Base-by-base conservation (phyloP, 2,888 invertebrate species). In the Pheosia gnoma region DNA sequence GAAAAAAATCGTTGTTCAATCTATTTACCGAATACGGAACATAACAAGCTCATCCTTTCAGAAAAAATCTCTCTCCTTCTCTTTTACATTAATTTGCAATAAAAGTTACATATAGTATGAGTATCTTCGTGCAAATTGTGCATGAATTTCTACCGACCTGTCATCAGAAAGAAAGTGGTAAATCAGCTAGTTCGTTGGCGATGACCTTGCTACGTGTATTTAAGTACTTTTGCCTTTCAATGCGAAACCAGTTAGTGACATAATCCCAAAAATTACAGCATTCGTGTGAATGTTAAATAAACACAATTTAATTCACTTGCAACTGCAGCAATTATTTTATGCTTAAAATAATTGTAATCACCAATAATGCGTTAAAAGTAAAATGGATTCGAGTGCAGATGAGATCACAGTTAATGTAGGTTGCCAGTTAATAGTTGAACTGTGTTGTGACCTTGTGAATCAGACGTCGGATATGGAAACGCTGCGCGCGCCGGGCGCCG, bases 371-470 rank as follows among this genome's bases (percentile, higher is more conserved):
- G 68, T 67, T 68, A 73, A 76, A 71, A 75, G 71, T 70, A 68
- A 72, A 77, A 75, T 71, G 64, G 66, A 75, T 78, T 78, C 70
- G 76, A 79, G 39, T 41, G 68, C 71, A 71, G 87, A 89, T 90
- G 91, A 92, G 89, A 87, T 92, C 91, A 92, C 80, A 80, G 78
- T 78, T 81, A 85, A 86, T 87, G 82, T 88, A 84, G 84, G 84
- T 82, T 84, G 84, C 77, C 79, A 77, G 83, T 83, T 85, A 83
- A 85, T 83, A 83, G 88, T 88, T 89, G 86, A 90, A 91, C 88
- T 87, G 85, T 77, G 77, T 66, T 71, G 67, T 79, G 89, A 88
- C 92, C 92, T 93, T 91, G 92, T 89, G 91, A 90, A 86, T 90
- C 90, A 88, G 81, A 79, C 87, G 77, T 69, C 86, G 83, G 90